Evolutionary conservation across 2,797 vertebrate genomes (phyloP).

Genomic region (Halcyon badia): DNA sequence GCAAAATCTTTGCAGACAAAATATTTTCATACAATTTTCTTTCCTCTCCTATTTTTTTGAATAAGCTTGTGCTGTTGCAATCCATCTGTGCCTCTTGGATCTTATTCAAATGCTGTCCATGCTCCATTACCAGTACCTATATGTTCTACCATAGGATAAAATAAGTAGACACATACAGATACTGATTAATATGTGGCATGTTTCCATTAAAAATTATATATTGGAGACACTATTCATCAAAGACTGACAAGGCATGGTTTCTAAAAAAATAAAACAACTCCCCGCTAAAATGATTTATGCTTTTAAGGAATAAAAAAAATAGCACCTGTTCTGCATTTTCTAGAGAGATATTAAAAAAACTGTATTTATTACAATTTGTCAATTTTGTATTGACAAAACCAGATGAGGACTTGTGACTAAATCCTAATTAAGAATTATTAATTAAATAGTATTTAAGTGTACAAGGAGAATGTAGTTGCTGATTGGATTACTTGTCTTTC

Average conservation of each 20-base stretch:
- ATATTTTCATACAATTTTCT: neutral
- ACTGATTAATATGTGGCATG: neutral
- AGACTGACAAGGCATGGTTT: neutral
- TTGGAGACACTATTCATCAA: neutral
- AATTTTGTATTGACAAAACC: neutral
- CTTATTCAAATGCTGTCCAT: neutral
- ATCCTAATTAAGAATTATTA: neutral
- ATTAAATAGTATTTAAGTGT: neutral
- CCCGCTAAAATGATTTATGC: neutral
- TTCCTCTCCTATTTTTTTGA: neutral
- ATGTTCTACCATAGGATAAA: neutral
- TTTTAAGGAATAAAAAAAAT: neutral
- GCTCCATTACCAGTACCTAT: neutral
- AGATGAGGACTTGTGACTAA: neutral
- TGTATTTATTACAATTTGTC: neutral
- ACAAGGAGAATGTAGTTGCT: neutral
- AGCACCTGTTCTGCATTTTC: rapidly evolving
- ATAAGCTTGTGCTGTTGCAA: neutral
- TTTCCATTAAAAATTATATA: neutral
- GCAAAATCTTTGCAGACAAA: constrained; percentile 13
- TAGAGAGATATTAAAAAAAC: neutral
- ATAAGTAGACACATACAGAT: neutral
- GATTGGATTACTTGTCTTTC: neutral
- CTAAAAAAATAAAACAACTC: neutral
- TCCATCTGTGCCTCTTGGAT: constrained; percentile 3